A percentile compares a stretch with the other conserved stretches of the same genome.
phyloP scores from a whole-genome alignment of 2,113 vertebrate species.

The Mus pahari region DNA sequence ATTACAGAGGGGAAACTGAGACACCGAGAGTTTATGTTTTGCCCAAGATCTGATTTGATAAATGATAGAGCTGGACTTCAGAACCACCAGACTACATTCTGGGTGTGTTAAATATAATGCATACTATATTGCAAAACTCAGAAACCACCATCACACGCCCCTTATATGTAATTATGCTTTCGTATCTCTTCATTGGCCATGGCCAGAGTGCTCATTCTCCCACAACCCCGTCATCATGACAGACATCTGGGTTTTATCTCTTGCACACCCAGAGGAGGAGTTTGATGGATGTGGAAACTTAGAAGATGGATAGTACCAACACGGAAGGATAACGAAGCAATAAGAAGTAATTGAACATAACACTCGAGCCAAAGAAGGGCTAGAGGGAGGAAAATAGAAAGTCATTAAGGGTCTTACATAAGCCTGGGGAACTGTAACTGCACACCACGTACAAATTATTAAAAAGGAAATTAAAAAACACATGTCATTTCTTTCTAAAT shows the following conservation, averaged over 20 bases:
- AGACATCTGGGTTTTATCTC: neutral
- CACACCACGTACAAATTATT: neutral
- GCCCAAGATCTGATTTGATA: neutral
- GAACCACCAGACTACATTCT: neutral
- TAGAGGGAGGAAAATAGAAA: neutral
- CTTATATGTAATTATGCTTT: neutral
- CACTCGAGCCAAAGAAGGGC: neutral
- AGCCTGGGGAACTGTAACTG: neutral
- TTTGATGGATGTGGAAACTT: neutral
- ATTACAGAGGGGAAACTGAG: slow-evolving; percentile 29
- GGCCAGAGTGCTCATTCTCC: neutral
- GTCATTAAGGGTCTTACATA: neutral
- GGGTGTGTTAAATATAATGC: neutral
- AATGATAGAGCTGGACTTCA: neutral
- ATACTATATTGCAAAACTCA: neutral
- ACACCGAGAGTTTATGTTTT: neutral
- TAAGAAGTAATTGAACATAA: neutral
- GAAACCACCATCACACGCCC: too few species aligned
- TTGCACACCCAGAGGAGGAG: neutral
- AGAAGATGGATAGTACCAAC: neutral
- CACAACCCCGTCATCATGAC: neutral
- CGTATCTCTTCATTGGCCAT: neutral
- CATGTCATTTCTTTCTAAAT: neutral
- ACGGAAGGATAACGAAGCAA: neutral
- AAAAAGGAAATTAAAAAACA: neutral